Percentiles rank a stretch among this genome's conserved stretches.
Conservation (phyloP, 2,113 vertebrate species). For the Hucho hucho region DNA sequence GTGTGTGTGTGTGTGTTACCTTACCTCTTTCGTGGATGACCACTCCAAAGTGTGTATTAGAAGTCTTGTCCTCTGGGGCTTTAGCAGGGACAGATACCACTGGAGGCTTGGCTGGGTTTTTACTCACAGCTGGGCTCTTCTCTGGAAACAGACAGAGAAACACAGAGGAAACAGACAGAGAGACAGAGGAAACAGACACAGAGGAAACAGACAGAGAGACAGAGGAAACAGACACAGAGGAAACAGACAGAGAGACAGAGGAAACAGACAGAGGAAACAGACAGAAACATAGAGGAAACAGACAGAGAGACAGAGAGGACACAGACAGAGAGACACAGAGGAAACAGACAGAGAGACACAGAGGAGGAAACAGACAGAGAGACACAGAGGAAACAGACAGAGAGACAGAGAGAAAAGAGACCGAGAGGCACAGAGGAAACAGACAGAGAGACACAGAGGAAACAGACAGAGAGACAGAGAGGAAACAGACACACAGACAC, state of each 20-base stretch:
- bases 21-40: constrained; percentile 89
- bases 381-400: no score
- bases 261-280: background rate
- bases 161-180: background rate
- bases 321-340: background rate
- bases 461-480: background rate
- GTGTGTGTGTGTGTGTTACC: background rate
- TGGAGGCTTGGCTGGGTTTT: constrained; percentile 77
- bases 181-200: background rate
- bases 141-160: constrained; percentile 67
- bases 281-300: background rate
- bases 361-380: no score
- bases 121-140: constrained; percentile 79
- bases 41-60: constrained; percentile 83
- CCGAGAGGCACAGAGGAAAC: background rate
- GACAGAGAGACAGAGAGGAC: background rate
- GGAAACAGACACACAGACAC: no score
- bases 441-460: background rate
- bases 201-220: no score
- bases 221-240: no score
- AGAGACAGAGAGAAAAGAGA: background rate
- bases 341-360: background rate
- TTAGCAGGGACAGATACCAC: constrained; percentile 75
- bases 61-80: constrained; percentile 70
- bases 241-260: background rate